Evolutionary conservation across 2,888 invertebrate genomes (phyloP), one percentile per base, ranked within the genome.

Genomic region (Sphaerolaimus hirsutus): DNA sequence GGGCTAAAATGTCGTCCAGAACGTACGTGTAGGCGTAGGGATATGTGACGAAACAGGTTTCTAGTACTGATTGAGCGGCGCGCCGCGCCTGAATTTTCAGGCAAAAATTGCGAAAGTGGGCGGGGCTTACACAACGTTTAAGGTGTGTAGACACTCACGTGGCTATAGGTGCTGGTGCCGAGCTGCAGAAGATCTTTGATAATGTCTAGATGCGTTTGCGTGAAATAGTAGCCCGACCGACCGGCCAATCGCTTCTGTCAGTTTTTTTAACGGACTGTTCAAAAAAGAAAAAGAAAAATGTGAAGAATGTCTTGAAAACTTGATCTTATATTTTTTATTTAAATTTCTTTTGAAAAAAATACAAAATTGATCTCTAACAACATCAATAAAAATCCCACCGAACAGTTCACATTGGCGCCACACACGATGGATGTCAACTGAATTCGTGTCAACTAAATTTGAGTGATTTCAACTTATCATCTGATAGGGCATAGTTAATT

Each of bases 11-110:
- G 41, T 74, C 71, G 1, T 78, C 75, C 1, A 77, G 63, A 1
- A 83, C 59, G 2, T 74, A 65, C 2, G 72, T 71, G 63, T 78
- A 79, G 0, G 78, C 77, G 61, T 75, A 76, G 0, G 78, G 74
- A 60, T 76, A 77, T 58, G 72, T 71, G 41, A 70, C 68, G 27
- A 80, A 67, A 54, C 75, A 72, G 58, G 69, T 67, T 52, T 72
- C 73, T 1, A 83, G 66, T 48, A 74, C 73, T 1, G 65, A 58
- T 67, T 82, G 81, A 1, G 81, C 76, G 43, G 68, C 65, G 7
- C 71, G 68, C 44, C 82, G 73, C 2, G 78, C 70, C 73, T 74
- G 45, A 10, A 52, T 45, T 42, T 40, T 23, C 5, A n/a, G 14
- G n/a, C n/a, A 17, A 17, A 37, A 37, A 37, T 19, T 42, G 17